Percentiles rank a stretch among this genome's conserved stretches.
Conservation (phyloP, 1,140 invertebrate genomes). For the Heliconius congener region DNA sequence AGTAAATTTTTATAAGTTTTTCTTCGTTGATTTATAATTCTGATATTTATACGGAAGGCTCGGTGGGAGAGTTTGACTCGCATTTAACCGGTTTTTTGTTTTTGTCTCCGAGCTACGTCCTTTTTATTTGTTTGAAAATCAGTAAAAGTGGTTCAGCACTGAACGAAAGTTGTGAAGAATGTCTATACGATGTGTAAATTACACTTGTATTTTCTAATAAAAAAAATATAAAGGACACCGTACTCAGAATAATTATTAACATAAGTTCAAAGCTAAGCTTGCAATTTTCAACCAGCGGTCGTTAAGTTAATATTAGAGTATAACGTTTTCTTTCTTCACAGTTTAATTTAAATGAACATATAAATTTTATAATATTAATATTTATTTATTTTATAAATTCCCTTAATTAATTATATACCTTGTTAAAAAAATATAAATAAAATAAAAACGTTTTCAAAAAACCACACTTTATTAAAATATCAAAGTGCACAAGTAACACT, state of each 20-base stretch:
- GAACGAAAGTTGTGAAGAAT: too few relatives aligned
- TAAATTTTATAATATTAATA: not conserved
- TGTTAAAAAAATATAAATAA: slow-evolving; percentile 6
- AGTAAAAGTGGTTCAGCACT: too few relatives aligned
- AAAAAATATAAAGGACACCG: not conserved
- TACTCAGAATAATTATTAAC: not conserved
- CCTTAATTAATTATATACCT: not conserved
- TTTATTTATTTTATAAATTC: not conserved
- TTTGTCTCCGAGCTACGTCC: too few relatives aligned
- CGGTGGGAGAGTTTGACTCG: too few relatives aligned
- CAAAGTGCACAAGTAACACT: slow-evolving; percentile 34
- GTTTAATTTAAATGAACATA: too few relatives aligned
- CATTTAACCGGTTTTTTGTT: too few relatives aligned
- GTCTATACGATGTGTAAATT: too few relatives aligned
- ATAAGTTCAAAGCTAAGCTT: not conserved
- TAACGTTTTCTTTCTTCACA: not conserved
- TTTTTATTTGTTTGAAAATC: too few relatives aligned
- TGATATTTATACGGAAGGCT: too few relatives aligned
- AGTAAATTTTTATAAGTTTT: too few relatives aligned
- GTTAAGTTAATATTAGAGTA: not conserved
- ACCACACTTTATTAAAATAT: slow-evolving; percentile 54
- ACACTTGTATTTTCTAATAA: too few relatives aligned
- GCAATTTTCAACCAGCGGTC: not conserved
- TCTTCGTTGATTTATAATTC: too few relatives aligned
- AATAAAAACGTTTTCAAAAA: slow-evolving; percentile 23